Conservation (phyloP, 2,113 vertebrate species). For the Natator depressus region DNA sequence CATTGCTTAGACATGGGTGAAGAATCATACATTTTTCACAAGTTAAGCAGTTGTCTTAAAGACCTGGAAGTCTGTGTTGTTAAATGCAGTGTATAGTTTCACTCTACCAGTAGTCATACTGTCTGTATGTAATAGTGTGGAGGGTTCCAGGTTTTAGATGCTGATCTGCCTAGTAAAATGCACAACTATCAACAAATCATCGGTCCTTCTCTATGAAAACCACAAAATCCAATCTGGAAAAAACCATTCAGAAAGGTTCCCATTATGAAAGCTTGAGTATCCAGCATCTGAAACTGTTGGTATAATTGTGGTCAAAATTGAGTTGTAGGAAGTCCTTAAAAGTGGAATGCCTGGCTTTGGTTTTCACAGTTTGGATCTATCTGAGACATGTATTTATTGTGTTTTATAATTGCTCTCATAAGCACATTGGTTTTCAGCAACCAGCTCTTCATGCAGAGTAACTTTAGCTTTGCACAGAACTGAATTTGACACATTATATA, state of each 20-base stretch:
- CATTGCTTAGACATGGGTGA: conserved; percentile 4
- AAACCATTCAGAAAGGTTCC: background rate
- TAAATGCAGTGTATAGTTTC: conserved; percentile 32
- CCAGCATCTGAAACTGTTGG: conserved; percentile 46
- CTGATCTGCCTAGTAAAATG: conserved; percentile 59
- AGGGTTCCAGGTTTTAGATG: conserved; percentile 52
- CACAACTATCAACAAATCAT: conserved; percentile 38
- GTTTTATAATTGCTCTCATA: conserved; percentile 55
- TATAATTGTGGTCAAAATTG: conserved; percentile 27
- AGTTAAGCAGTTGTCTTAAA: conserved; percentile 49
- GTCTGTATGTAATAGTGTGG: conserved; percentile 40
- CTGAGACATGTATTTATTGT: background rate
- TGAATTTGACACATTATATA: conserved; percentile 15
- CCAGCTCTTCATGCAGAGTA: conserved; percentile 34
- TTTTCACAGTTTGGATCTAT: conserved; percentile 57
- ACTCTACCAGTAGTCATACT: conserved; percentile 25
- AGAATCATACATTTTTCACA: conserved; percentile 5
- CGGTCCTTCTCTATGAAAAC: conserved; percentile 27
- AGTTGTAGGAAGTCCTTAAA: conserved; percentile 31
- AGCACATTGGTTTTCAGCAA: conserved; percentile 63
- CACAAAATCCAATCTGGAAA: background rate
- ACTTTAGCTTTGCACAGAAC: conserved; percentile 52
- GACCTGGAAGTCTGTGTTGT: conserved; percentile 56
- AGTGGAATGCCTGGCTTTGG: conserved; percentile 48
- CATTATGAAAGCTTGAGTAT: conserved; percentile 5